Conservation (phyloP, 2,797 vertebrate genomes). For the Selene dorsalis region DNA sequence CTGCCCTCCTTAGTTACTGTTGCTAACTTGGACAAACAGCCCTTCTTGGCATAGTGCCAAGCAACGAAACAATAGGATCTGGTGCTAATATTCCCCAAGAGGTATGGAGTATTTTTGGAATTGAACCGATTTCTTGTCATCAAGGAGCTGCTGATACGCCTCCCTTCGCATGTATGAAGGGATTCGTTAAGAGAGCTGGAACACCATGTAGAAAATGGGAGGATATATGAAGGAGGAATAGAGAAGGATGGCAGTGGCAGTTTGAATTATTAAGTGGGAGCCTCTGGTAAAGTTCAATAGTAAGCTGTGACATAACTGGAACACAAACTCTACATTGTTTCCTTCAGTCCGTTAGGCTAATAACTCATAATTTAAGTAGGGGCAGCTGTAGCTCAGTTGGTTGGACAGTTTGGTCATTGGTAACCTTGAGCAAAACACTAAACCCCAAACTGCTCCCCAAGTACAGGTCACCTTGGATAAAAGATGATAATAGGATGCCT, state of each 20-base stretch:
- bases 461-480: constrained; percentile 1
- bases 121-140: constrained; percentile 56
- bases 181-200: constrained; percentile 27
- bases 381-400: background rate
- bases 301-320: constrained; percentile 5
- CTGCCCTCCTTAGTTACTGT: constrained; percentile 61
- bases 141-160: constrained; percentile 26
- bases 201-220: constrained; percentile 6
- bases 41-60: constrained; percentile 64
- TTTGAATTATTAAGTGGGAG: background rate
- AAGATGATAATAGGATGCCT: background rate
- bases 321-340: background rate
- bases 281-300: constrained; percentile 3
- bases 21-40: constrained; percentile 73
- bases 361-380: background rate
- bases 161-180: constrained; percentile 9
- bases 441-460: constrained; percentile 1
- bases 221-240: background rate
- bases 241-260: constrained; percentile 11
- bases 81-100: constrained; percentile 69
- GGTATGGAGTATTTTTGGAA: constrained; percentile 71
- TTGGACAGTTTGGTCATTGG: background rate
- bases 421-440: background rate
- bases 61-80: constrained; percentile 78
- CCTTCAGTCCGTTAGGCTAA: background rate